Evolutionary conservation across 2,888 invertebrate species (phyloP), one percentile per base, ranked within the genome.

Genomic region (Ectemnius lituratus): DNA sequence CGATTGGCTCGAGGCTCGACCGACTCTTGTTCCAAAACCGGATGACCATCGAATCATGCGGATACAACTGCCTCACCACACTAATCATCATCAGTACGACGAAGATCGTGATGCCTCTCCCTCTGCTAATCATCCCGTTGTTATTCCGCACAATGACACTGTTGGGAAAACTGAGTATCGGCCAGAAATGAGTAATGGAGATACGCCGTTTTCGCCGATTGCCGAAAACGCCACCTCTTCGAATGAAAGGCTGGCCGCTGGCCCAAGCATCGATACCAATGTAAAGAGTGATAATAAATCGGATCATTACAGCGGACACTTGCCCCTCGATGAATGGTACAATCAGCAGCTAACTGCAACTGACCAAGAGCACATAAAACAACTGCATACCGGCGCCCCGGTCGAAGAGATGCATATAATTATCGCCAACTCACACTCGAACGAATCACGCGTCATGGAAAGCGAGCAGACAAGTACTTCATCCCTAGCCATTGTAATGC

Each of bases 401-500:
- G 49, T 67, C 5, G 68, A 73, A 23, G 85, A 84, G 63, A 88
- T 87, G 87, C 86, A 88, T 49, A 86, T 88, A 14, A 84, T 88
- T 0, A 66, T 88, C 6, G 87, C 88, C 0, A 88, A 88, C 64
- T 78, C 86, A 1, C 78, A 87, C 0, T 69, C 82, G 0, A 60
- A 16, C 14, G 46, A 46, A 3, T 13, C 59, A 2, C 73, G 79
- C 2, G 18, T 58, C 2, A 79, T 80, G 8, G 52, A 52, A 6
- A 14, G 52, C 52, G 52, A 13, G 52, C 23, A 23, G 16, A 14
- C n/a, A 52, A 4, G 6, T 37, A n/a, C 14, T 52, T 11, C n/a
- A 0, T 77, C 85, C 0, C 84, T 88, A n/a, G 71, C 87, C 0
- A 83, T 88, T 1, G 85, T 88, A 1, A 86, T 88, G 85, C 86